Conservation (phyloP, 2,888 invertebrate genomes). For the Thera britannica region DNA sequence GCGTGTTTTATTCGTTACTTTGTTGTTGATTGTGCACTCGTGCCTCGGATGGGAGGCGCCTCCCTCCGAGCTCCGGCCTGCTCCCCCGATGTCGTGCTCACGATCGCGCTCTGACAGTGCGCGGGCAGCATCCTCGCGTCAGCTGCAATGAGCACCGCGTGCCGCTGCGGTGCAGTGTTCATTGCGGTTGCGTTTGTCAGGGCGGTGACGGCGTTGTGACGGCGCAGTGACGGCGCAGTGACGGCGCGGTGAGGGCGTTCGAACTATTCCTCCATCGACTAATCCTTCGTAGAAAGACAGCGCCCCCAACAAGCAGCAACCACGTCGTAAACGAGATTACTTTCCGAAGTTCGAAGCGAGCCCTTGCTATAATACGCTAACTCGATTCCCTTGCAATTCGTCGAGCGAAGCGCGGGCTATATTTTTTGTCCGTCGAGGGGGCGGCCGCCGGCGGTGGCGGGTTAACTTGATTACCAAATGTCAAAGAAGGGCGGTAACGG, state of each 20-base stretch:
- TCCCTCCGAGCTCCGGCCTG: too few species aligned
- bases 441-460: constrained; percentile 22
- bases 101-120: too few species aligned
- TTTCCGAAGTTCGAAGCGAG: constrained; percentile 60
- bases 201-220: too few species aligned
- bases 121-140: too few species aligned
- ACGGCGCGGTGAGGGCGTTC: too few species aligned
- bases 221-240: too few species aligned
- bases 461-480: constrained; percentile 66
- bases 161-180: too few species aligned
- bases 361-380: constrained; percentile 60
- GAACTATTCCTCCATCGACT: neutral
- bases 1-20: constrained; percentile 45
- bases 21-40: neutral
- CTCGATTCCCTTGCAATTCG: constrained; percentile 61
- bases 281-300: neutral
- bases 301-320: neutral
- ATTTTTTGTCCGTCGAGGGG: constrained; percentile 46
- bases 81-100: too few species aligned
- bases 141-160: too few species aligned
- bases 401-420: constrained; percentile 46
- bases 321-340: constrained; percentile 58
- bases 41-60: too few species aligned
- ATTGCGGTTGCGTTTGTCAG: too few species aligned
- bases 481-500: constrained; percentile 54